Base-by-base conservation (phyloP, 2,888 invertebrate genomes). In the Mylabris sibirica region DNA sequence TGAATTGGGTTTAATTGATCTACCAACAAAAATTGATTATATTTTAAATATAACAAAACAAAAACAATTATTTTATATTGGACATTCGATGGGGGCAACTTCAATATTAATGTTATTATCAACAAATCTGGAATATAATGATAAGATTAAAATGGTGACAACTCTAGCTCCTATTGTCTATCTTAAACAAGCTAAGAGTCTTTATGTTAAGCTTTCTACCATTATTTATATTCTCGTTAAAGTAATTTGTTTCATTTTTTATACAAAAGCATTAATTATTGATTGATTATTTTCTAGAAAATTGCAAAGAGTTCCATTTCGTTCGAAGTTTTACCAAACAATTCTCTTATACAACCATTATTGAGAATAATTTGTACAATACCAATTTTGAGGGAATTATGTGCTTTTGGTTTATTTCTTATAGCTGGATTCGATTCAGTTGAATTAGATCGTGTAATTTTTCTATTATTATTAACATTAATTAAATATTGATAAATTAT, bases 111-210 rank as follows among this genome's bases (percentile, higher is more conserved):
- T 90, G 0, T 86, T 91, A 88, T 86, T 86, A 24, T 87, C 89
- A 1, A 84, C 88, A 57, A 83, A 84, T 14, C 89, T 91, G 0
- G 87, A 88, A 49, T 91, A 90, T 74, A 90, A 90, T 77, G 78
- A 84, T 0, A 91, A 91, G 81, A 87, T 92, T 2, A 86, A 86
- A 61, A 85, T 89, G 0, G 89, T 90, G 89, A 88, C 90, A 70
- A 89, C 89, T 0, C 77, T 92, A 65, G 92, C 90, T 0, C 92
- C 92, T 0, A 89, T 92, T 0, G 89, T 90, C 0, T 90, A 87
- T 72, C 83, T 89, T 78, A 85, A 85, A 12, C 82, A 89, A 86
- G 44, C 60, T 2, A 4, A 6, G 9, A 35, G 63, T 3, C 60
- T 63, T 4, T 4, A 53, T 8, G 9, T 59, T 0, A n/a, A 11